Percentiles rank a stretch among this genome's conserved stretches.
Conservation (phyloP, 1,140 invertebrate genomes). For the Bombus superbus region DNA sequence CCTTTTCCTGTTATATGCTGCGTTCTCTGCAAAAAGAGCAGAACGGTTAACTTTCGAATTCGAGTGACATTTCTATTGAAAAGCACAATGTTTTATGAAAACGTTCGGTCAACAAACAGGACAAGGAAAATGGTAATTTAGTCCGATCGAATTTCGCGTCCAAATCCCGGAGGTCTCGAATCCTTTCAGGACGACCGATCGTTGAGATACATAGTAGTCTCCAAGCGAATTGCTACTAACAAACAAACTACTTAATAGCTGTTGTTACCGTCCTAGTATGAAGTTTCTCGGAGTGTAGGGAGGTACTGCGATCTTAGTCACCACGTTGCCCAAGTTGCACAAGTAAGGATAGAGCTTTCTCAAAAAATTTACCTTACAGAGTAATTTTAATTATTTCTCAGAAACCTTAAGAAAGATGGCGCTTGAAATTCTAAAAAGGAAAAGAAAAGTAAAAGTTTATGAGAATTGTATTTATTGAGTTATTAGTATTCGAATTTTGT, state of each 20-base stretch:
- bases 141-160: background rate
- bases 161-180: background rate
- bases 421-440: background rate
- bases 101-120: no score
- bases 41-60: background rate
- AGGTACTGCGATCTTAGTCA: conserved; percentile 16
- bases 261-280: conserved; percentile 65
- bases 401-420: conserved; percentile 33
- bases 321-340: conserved; percentile 25
- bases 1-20: background rate
- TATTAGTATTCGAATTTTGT: background rate
- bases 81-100: background rate
- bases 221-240: conserved; percentile 70
- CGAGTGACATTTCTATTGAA: no score
- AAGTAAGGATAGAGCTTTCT: background rate
- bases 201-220: no score
- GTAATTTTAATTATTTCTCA: conserved; percentile 43
- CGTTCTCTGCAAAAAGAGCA: background rate
- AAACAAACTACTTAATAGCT: conserved; percentile 78
- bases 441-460: background rate
- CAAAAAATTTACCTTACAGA: conserved; percentile 25
- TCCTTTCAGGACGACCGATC: conserved; percentile 30
- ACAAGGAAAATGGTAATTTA: background rate
- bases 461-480: background rate
- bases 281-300: conserved; percentile 34